phyloP scores from a whole-genome alignment of 2,113 vertebrate species.

The Gadus chalcogrammus region DNA sequence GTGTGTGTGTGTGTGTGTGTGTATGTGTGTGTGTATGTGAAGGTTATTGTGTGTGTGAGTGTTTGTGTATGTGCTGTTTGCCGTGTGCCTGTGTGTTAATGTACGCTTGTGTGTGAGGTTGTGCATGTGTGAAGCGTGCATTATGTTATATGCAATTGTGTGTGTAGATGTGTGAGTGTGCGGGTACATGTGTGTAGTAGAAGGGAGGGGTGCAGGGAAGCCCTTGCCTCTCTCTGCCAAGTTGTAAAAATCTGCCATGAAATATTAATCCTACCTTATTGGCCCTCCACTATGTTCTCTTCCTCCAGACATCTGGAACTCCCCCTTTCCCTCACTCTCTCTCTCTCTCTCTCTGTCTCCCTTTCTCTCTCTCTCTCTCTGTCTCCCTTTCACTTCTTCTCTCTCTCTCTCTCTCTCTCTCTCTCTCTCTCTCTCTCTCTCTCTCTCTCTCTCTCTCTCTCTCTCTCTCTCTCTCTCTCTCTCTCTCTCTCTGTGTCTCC shows the following conservation, averaged over 20 bases:
- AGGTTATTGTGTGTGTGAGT: background rate
- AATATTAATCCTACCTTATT: constrained; percentile 53
- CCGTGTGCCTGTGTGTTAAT: constrained; percentile 15
- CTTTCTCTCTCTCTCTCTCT: too few species aligned
- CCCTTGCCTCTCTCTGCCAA: constrained; percentile 43
- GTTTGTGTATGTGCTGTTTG: constrained; percentile 8
- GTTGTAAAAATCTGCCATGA: constrained; percentile 52
- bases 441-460: constrained; percentile 15
- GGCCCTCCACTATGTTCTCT: background rate
- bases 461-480: constrained; percentile 4
- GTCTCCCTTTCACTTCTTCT: background rate
- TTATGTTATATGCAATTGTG: background rate
- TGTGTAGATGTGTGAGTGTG: constrained; percentile 3
- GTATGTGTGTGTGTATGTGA: too few species aligned
- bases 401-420: constrained; percentile 8
- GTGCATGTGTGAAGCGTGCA: constrained; percentile 2
- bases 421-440: background rate
- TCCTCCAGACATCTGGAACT: constrained; percentile 3
- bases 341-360: constrained; percentile 3
- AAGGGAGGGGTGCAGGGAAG: constrained; percentile 29
- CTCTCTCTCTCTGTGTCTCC: background rate
- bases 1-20: too few species aligned
- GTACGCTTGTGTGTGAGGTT: constrained; percentile 12
- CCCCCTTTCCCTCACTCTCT: background rate
- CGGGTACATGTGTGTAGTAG: background rate